These are phyloP conservation scores for Dryas iulia DNA, from an alignment of 1,140 invertebrate species.

Conservation along the genomic window DNA sequence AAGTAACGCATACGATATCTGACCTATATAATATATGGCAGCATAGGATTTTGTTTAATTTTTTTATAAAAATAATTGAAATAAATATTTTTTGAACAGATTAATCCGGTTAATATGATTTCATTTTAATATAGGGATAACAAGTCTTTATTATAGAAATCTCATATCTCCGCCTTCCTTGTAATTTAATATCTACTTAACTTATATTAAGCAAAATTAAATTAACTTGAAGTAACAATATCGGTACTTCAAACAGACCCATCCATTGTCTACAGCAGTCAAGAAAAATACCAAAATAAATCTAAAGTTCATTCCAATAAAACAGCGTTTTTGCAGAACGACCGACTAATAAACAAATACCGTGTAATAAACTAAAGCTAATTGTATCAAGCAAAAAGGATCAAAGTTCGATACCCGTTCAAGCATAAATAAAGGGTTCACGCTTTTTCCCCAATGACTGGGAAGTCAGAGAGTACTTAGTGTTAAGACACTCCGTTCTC, in stretches of 20 bases:
- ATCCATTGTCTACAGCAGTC: conserved; percentile 34
- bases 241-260: conserved; percentile 25
- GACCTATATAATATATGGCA: no score
- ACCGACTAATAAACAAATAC: conserved; percentile 45
- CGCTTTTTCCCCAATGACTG: no score
- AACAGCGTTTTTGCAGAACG: conserved; percentile 52
- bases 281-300: conserved; percentile 43
- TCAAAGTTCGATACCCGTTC: conserved; percentile 8
- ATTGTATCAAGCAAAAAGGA: neutral
- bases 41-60: no score
- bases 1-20: no score
- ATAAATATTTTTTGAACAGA: no score
- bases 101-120: no score
- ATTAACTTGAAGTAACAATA: neutral
- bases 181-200: neutral
- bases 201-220: neutral
- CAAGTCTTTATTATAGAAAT: no score
- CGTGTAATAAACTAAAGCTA: conserved; percentile 72
- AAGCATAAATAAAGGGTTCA: neutral
- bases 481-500: no score
- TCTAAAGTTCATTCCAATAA: conserved; percentile 51
- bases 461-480: no score
- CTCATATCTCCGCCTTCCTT: no score
- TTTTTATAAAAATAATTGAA: no score
- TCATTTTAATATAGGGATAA: no score